Percentiles rank a stretch among this genome's conserved stretches.
Evolutionary conservation across 2,113 vertebrate species (phyloP).

Genomic region (Puntigrus tetrazona): DNA sequence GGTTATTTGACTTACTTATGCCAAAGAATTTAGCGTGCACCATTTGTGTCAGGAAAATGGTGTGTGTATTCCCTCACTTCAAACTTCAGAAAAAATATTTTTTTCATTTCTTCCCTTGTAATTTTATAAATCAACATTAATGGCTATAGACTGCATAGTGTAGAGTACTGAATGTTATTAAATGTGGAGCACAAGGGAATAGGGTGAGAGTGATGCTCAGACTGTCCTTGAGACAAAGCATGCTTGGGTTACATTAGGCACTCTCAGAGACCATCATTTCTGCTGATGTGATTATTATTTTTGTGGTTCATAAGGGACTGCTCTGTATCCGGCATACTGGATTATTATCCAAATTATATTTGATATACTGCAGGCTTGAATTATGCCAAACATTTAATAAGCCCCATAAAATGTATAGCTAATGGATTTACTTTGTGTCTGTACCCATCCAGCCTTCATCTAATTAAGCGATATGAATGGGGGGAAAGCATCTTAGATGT

Average conservation of each 20-base stretch:
- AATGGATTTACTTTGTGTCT: slow-evolving; percentile 46
- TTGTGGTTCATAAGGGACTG: slow-evolving; percentile 49
- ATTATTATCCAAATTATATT: slow-evolving; percentile 44
- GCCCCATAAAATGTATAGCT: slow-evolving; percentile 48
- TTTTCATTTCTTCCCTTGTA: slow-evolving; percentile 8
- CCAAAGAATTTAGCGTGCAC: slow-evolving; percentile 1
- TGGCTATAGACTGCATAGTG: slow-evolving; percentile 23
- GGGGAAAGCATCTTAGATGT: slow-evolving; percentile 10
- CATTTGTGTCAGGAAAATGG: not conserved
- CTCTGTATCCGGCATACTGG: slow-evolving; percentile 33
- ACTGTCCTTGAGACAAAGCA: slow-evolving; percentile 48
- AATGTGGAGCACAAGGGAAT: slow-evolving; percentile 37
- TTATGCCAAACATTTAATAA: slow-evolving; percentile 52
- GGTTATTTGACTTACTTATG: not conserved
- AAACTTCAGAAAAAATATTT: not conserved
- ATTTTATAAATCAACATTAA: slow-evolving; percentile 27
- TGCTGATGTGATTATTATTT: slow-evolving; percentile 52
- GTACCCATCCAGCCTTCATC: slow-evolving; percentile 46
- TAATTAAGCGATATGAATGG: slow-evolving; percentile 49
- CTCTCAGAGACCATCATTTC: slow-evolving; percentile 28
- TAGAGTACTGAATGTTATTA: slow-evolving; percentile 19
- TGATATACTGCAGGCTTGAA: slow-evolving; percentile 54
- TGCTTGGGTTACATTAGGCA: slow-evolving; percentile 43
- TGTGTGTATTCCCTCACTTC: not conserved
- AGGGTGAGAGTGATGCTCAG: slow-evolving; percentile 12